A percentile compares a stretch with the other conserved stretches of the same genome.
Conservation (phyloP, 2,113 vertebrate genomes). For the Ifrita kowaldi region DNA sequence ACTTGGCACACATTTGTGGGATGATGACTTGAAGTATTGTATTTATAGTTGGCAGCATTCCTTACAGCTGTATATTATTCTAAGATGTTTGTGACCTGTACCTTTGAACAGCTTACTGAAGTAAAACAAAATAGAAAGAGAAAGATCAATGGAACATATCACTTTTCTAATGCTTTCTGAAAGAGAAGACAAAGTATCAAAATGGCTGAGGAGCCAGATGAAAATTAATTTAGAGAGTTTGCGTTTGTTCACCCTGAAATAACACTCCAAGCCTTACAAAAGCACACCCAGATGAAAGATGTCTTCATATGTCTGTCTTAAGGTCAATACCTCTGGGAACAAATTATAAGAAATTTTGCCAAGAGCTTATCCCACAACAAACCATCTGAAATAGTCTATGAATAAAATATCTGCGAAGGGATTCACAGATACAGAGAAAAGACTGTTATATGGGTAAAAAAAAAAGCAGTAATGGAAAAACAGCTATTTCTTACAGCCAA, state of each 20-base stretch:
- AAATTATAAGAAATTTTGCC: slow-evolving; percentile 50
- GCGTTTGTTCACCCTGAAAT: slow-evolving; percentile 31
- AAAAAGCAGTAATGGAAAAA: slow-evolving; percentile 59
- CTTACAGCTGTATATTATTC: neutral
- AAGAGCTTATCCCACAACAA: slow-evolving; percentile 64
- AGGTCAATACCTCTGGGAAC: slow-evolving; percentile 32
- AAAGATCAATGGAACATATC: slow-evolving; percentile 44
- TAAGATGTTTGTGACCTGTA: neutral
- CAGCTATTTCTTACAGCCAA: slow-evolving; percentile 51
- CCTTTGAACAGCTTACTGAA: neutral
- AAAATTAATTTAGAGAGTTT: slow-evolving; percentile 44
- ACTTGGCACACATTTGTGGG: neutral
- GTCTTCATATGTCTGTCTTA: neutral
- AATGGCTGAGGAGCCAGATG: neutral
- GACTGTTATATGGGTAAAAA: slow-evolving; percentile 37
- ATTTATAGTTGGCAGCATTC: neutral
- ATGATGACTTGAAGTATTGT: neutral
- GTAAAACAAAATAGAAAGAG: neutral
- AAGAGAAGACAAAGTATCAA: neutral
- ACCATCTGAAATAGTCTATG: slow-evolving; percentile 67
- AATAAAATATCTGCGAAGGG: slow-evolving; percentile 65
- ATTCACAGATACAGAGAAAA: slow-evolving; percentile 56
- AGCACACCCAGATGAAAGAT: slow-evolving; percentile 44
- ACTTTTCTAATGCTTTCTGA: neutral
- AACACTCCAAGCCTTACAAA: slow-evolving; percentile 21